Base-by-base conservation (phyloP, 1,140 invertebrate species). In the Diorhabda sublineata region DNA sequence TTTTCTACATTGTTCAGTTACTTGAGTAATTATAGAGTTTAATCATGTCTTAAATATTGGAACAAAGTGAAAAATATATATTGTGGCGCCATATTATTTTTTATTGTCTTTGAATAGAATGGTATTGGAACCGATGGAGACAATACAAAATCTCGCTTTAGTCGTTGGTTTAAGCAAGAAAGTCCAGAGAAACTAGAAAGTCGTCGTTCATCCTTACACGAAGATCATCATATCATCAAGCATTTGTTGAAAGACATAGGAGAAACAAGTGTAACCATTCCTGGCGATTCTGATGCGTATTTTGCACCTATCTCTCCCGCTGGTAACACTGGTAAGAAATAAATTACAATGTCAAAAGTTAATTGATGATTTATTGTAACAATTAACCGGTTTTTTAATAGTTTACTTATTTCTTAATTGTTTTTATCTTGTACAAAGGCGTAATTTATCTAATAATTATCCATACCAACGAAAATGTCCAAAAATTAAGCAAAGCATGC, bases 261-360 rank as follows among this genome's bases (percentile, higher is more conserved):
- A 5, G 85, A 86, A 68, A 82, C 85, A 44, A 84, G 83, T 58
- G 66, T 71, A 8, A 60, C 70, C 3, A 67, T 72, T 5, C 84
- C 86, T 5, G 82, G 81, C 3, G 85, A 86, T 65, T 84, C 84
- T 0, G 85, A 87, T 58, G 78, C 84, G n/a, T 88, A 86, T 63
- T 88, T 89, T 71, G 84, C 86, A 7, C 87, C 87, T 0, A 89
- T 89, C 60, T 88, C 87, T 6, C 87, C 87, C n/a, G 87, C 86
- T 26, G 82, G 81, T 3, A 83, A 81, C 8, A 82, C 76, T 6
- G 67, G 66, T 0, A 56, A 52, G 47, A 8, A 4, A 52, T 8
- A 52, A 52, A 52, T 26, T 26, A 26, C 26, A 26, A 26, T 26
- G 26, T 26, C 26, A 2, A 26, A 26, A 26, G 26, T 26, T 1